Evolutionary conservation across 2,797 vertebrate genomes (phyloP).

Genomic region (Okamejei kenojei): DNA sequence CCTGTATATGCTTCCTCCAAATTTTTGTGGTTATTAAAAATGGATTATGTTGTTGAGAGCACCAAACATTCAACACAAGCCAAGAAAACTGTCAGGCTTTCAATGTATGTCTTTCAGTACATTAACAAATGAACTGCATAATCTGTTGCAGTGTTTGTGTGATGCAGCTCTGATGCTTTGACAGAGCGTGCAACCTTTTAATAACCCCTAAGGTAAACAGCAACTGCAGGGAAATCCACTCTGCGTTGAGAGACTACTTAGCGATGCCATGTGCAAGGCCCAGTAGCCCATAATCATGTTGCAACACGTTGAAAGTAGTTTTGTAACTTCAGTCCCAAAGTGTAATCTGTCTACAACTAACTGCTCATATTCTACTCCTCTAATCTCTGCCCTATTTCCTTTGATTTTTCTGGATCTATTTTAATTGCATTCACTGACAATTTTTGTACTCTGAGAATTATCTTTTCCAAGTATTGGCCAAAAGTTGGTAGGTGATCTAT

Average conservation of each 20-base stretch:
- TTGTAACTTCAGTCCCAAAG: not conserved
- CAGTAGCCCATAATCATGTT: not conserved
- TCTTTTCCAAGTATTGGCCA: not conserved
- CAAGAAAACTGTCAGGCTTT: not conserved
- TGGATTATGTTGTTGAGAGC: not conserved
- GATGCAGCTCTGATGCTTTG: not conserved
- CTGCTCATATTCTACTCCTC: not conserved
- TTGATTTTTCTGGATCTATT: not conserved
- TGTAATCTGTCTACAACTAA: not conserved
- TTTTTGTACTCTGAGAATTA: not conserved
- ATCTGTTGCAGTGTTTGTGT: not conserved
- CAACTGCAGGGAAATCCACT: not conserved
- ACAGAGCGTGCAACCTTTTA: not conserved
- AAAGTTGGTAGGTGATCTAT: not conserved
- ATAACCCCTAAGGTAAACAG: not conserved
- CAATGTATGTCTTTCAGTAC: slow-evolving; percentile 11
- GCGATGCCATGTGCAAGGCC: not conserved
- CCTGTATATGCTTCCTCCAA: not conserved
- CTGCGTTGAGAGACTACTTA: not conserved
- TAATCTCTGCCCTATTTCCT: not conserved
- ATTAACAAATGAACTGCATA: slow-evolving; percentile 22
- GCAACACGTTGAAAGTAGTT: not conserved
- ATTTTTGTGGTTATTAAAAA: slow-evolving; percentile 1
- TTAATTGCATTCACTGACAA: not conserved
- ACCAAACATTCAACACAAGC: not conserved